A percentile compares a stretch with the other conserved stretches of the same genome.
Conservation (phyloP, 2,888 invertebrate genomes). For the Megalurothrips usitatus region DNA sequence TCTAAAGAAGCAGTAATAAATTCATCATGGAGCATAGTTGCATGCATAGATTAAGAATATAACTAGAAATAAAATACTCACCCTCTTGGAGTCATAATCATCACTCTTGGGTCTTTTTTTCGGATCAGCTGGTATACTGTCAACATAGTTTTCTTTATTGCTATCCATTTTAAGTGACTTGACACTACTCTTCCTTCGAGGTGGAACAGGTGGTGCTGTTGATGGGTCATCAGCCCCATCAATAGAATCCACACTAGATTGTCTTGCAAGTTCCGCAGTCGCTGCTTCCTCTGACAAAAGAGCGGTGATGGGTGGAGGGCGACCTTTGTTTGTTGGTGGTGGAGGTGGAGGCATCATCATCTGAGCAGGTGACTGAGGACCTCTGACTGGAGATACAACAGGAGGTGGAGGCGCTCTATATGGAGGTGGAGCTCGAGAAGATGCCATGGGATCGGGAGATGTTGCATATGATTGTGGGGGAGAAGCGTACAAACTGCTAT, state of each 20-base stretch:
- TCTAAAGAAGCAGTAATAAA: too few species aligned
- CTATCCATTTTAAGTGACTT: constrained; percentile 31
- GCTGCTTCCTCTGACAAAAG: constrained; percentile 7
- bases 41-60: neutral
- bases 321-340: constrained; percentile 21
- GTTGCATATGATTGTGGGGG: constrained; percentile 33
- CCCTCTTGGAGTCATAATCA: constrained; percentile 32
- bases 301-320: constrained; percentile 27
- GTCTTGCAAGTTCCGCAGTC: neutral
- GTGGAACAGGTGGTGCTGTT: constrained; percentile 42
- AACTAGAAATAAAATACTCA: constrained; percentile 16
- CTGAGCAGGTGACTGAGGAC: constrained; percentile 30
- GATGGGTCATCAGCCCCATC: neutral
- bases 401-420: constrained; percentile 52
- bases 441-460: constrained; percentile 28
- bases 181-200: constrained; percentile 40
- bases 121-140: neutral
- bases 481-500: neutral
- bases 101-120: constrained; percentile 17
- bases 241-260: neutral
- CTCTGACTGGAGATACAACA: constrained; percentile 39
- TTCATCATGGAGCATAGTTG: too few species aligned
- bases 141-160: constrained; percentile 34
- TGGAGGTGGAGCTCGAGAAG: constrained; percentile 49
- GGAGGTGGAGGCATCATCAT: constrained; percentile 27